Evolutionary conservation across 1,140 invertebrate genomes (phyloP).

Genomic region (Drosophila repleta): DNA sequence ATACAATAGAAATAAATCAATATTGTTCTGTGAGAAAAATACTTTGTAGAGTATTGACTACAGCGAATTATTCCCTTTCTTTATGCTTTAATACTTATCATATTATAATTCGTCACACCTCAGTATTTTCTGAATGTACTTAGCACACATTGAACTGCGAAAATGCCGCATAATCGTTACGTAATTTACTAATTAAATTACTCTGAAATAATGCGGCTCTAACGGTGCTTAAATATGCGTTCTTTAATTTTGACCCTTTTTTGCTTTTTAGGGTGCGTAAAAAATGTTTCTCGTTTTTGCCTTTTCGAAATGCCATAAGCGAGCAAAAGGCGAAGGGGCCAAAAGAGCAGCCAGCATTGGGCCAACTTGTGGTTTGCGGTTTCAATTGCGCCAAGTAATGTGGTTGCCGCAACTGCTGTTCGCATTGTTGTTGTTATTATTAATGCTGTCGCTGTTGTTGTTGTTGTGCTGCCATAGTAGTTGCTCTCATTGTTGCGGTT

Average conservation of each 20-base stretch:
- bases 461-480: conserved; percentile 37
- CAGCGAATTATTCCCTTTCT: too few species aligned
- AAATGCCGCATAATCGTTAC: conserved; percentile 54
- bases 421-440: conserved; percentile 8
- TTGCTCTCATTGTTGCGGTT: conserved; percentile 72
- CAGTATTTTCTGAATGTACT: not conserved
- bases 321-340: conserved; percentile 19
- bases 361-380: conserved; percentile 56
- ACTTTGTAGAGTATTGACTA: too few species aligned
- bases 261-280: conserved; percentile 37
- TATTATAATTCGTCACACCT: conserved; percentile 3
- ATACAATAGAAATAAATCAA: too few species aligned
- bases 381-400: conserved; percentile 80
- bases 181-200: conserved; percentile 43
- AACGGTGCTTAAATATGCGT: conserved; percentile 27
- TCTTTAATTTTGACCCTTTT: conserved; percentile 46
- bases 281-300: conserved; percentile 19
- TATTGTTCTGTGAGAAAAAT: too few species aligned
- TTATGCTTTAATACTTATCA: too few species aligned
- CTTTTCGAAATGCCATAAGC: conserved; percentile 26
- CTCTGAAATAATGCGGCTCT: conserved; percentile 36
- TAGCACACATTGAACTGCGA: conserved; percentile 6
- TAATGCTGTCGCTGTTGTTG: conserved; percentile 31
- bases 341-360: conserved; percentile 37
- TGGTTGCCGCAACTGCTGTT: conserved; percentile 54